phyloP scores from a whole-genome alignment of 1,140 invertebrate genomes.

The Homarus americanus region DNA sequence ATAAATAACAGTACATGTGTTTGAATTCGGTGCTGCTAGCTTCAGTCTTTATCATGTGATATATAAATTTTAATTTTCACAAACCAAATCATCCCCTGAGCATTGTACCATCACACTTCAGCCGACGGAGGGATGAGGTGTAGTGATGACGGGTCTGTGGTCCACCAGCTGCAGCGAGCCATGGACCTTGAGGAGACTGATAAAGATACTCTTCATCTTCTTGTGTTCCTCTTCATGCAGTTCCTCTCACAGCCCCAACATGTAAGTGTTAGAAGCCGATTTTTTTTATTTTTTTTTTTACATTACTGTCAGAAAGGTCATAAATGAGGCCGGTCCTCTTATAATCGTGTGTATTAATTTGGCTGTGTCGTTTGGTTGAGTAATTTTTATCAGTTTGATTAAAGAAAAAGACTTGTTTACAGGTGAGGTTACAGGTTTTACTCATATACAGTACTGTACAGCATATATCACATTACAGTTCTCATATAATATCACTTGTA shows the following conservation, averaged over 20 bases:
- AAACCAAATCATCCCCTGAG: not conserved
- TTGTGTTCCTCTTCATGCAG: constrained; percentile 98
- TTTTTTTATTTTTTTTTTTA: no score
- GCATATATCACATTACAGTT: no score
- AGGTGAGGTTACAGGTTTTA: no score
- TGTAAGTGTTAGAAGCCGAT: constrained; percentile 80
- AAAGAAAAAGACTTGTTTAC: no score
- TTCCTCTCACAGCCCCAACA: constrained; percentile 89
- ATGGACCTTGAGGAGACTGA: constrained; percentile 97
- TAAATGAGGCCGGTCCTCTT: no score
- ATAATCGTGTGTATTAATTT: no score
- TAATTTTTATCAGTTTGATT: no score
- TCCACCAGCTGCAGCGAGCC: constrained; percentile 79
- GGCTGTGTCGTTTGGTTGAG: no score
- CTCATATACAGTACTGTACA: no score
- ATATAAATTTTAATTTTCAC: not conserved
- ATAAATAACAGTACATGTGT: not conserved
- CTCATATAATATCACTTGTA: no score
- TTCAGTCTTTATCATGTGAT: not conserved
- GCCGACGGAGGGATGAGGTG: constrained; percentile 60
- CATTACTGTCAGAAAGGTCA: no score
- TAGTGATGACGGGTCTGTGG: constrained; percentile 64
- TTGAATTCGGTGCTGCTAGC: not conserved
- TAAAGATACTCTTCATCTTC: constrained; percentile 95
- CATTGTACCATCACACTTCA: constrained; percentile 10